A percentile compares a stretch with the other conserved stretches of the same genome.
Evolutionary conservation across 2,888 invertebrate genomes (phyloP).

Genomic region (Coenonympha glycerion): DNA sequence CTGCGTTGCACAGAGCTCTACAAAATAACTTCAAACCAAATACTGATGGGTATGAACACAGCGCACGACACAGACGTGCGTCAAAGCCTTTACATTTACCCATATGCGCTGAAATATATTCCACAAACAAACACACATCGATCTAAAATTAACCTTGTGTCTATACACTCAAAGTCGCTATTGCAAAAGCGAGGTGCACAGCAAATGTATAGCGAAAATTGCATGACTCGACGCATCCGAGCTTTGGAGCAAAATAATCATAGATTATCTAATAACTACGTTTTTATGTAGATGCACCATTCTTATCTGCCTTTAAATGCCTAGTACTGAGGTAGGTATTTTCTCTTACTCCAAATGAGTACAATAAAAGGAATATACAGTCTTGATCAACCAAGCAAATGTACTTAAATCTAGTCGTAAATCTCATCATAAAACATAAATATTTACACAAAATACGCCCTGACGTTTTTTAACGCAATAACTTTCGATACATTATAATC

Average conservation of each 20-base stretch:
- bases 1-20: background rate
- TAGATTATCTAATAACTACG: constrained; percentile 8
- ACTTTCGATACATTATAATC: too few relatives aligned
- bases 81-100: constrained; percentile 21
- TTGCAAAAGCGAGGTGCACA: background rate
- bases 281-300: constrained; percentile 2
- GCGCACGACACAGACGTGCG: constrained; percentile 19
- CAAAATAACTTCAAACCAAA: constrained; percentile 16
- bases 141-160: constrained; percentile 3
- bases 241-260: constrained; percentile 17
- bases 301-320: too few relatives aligned
- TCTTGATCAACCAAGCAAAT: too few relatives aligned
- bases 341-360: too few relatives aligned
- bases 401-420: too few relatives aligned
- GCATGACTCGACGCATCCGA: constrained; percentile 17
- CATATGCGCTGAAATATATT: constrained; percentile 16
- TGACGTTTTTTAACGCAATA: too few relatives aligned
- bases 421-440: too few relatives aligned
- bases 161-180: background rate
- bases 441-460: too few relatives aligned
- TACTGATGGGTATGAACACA: constrained; percentile 22
- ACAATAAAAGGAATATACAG: too few relatives aligned
- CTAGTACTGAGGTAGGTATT: too few relatives aligned
- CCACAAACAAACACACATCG: background rate
- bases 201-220: constrained; percentile 22